A percentile compares a stretch with the other conserved stretches of the same genome.
phyloP scores from a whole-genome alignment of 2,113 vertebrate species.

The Coregonus clupeaformis region DNA sequence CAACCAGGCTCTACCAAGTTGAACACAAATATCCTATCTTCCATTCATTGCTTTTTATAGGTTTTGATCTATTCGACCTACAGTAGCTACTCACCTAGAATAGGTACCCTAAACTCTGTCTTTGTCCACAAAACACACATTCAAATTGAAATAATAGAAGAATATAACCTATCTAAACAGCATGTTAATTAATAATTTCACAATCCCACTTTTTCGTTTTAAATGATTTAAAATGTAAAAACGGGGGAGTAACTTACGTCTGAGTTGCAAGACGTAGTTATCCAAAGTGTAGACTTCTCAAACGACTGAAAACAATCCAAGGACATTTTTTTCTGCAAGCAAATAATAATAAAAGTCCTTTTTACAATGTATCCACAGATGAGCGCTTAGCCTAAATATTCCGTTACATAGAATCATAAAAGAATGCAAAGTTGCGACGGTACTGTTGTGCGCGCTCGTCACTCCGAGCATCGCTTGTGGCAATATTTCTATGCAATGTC shows the following conservation, averaged over 20 bases:
- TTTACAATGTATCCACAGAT: not conserved
- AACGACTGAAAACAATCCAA: not conserved
- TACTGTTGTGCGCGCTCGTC: not conserved
- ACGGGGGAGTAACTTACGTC: not conserved
- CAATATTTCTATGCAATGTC: slow-evolving; percentile 1
- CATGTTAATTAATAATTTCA: not conserved
- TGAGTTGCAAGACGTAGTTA: not conserved
- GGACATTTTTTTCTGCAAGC: not conserved
- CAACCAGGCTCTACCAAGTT: not conserved
- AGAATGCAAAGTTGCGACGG: not conserved
- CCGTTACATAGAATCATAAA: not conserved
- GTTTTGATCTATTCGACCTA: not conserved
- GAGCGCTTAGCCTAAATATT: not conserved
- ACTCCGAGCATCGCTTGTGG: not conserved
- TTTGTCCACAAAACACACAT: too few species aligned
- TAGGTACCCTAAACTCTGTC: not conserved
- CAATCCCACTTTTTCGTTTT: not conserved
- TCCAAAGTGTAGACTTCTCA: not conserved
- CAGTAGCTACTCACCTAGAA: not conserved
- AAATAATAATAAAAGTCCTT: not conserved
- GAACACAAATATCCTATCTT: not conserved
- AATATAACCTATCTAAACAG: not conserved
- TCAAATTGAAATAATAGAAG: not conserved
- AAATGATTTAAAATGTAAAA: not conserved
- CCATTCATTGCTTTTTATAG: not conserved